Evolutionary conservation across 2,797 vertebrate species (phyloP).

Genomic region (Columba guinea): DNA sequence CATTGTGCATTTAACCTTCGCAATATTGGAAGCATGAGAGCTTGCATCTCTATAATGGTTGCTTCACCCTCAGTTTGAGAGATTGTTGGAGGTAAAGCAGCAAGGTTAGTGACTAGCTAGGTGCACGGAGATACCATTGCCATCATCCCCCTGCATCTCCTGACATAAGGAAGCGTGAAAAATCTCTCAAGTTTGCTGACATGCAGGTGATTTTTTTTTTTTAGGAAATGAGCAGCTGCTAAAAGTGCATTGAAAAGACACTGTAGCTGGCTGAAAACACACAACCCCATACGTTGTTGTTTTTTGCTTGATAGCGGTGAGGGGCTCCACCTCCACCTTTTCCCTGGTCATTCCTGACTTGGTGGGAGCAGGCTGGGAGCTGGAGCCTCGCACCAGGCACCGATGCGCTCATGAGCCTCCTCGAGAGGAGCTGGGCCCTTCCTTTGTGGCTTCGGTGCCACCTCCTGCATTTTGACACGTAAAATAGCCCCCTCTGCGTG

Average conservation of each 20-base stretch:
- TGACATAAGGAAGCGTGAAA: background rate
- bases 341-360: background rate
- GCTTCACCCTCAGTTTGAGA: background rate
- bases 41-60: background rate
- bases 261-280: background rate
- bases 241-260: background rate
- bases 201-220: background rate
- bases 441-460: background rate
- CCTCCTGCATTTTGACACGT: background rate
- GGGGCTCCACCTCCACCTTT: background rate
- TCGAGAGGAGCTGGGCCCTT: background rate
- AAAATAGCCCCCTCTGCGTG: rapidly evolving
- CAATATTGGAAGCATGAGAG: background rate
- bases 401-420: background rate
- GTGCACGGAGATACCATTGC: background rate
- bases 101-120: background rate
- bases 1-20: rapidly evolving
- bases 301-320: background rate
- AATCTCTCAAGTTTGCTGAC: background rate
- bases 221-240: background rate
- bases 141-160: background rate
- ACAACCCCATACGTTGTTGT: background rate
- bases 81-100: background rate
- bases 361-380: background rate
- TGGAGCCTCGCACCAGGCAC: background rate